Evolutionary conservation across 2,113 vertebrate species (phyloP).

Genomic region (Gallinago undulata): DNA sequence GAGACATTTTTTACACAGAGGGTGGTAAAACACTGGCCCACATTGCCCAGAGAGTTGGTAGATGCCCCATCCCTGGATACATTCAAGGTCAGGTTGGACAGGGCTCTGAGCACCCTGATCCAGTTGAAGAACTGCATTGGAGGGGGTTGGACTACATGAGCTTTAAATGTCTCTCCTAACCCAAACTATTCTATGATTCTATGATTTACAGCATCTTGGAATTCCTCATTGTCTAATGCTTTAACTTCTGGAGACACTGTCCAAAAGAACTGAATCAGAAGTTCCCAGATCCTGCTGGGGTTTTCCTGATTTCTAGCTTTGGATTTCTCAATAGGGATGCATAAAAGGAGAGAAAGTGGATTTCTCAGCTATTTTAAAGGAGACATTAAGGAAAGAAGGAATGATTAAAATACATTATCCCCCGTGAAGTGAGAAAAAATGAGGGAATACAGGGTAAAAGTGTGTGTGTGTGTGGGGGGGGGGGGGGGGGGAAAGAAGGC

Average conservation of each 20-base stretch:
- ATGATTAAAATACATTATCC: neutral
- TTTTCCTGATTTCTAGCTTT: neutral
- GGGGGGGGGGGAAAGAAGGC: neutral
- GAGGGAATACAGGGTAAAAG: neutral
- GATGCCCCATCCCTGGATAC: neutral
- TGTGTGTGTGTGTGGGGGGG: too few relatives aligned
- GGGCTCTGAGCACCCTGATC: neutral
- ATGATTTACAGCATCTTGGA: neutral
- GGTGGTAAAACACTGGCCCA: neutral
- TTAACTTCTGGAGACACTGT: neutral
- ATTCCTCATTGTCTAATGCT: neutral
- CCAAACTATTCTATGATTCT: neutral
- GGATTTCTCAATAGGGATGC: neutral
- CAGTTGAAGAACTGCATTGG: neutral
- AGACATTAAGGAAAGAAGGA: neutral
- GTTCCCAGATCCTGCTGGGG: accelerated
- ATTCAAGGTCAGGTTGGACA: neutral
- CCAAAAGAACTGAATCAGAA: neutral
- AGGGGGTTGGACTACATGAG: neutral
- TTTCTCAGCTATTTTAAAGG: neutral
- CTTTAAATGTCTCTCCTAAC: neutral
- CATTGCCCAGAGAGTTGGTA: neutral
- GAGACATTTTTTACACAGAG: neutral
- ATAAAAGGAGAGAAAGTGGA: neutral
- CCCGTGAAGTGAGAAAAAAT: neutral